Evolutionary conservation across 2,797 vertebrate species (phyloP).

Genomic region (Gallinago solitaria): DNA sequence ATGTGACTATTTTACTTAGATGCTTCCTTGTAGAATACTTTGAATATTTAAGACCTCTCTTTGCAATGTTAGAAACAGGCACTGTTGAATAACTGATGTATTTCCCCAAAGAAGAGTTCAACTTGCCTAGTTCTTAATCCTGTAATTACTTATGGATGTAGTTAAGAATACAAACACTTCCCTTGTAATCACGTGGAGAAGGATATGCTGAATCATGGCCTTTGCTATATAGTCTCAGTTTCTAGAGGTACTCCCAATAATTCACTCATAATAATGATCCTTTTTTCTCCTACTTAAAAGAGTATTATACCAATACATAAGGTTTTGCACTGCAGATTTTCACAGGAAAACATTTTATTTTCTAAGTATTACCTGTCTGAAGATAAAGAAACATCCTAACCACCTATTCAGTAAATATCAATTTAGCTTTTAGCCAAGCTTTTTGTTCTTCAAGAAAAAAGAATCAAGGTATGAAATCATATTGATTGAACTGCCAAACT

Average conservation of each 20-base stretch:
- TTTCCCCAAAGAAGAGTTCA: neutral
- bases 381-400: neutral
- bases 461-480: neutral
- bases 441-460: neutral
- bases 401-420: neutral
- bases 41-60: neutral
- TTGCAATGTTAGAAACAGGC: neutral
- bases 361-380: neutral
- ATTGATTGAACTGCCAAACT: neutral
- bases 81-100: neutral
- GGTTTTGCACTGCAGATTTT: neutral
- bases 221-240: neutral
- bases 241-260: neutral
- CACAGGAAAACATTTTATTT: neutral
- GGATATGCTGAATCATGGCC: neutral
- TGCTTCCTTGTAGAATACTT: neutral
- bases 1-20: neutral
- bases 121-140: neutral
- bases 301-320: neutral
- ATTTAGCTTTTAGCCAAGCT: neutral
- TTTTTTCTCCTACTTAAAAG: neutral
- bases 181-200: neutral
- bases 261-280: neutral
- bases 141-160: neutral
- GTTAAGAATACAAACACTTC: neutral